Evolutionary conservation across 2,797 vertebrate species (phyloP).

Genomic region (Alosa sapidissima): DNA sequence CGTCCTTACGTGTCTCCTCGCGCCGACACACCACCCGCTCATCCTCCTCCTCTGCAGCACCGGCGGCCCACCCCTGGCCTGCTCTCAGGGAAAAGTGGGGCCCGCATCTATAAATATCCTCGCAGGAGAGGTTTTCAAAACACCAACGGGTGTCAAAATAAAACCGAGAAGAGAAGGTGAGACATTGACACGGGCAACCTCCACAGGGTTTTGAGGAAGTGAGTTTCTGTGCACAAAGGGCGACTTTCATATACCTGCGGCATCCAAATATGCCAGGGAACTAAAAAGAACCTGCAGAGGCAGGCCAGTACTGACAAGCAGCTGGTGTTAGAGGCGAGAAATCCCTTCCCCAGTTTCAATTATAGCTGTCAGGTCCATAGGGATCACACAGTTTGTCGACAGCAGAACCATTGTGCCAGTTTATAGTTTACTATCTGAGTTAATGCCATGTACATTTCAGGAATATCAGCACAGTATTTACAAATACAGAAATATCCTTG

Average conservation of each 20-base stretch:
- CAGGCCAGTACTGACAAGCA: background rate
- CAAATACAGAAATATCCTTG: background rate
- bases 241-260: background rate
- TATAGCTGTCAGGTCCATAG: background rate
- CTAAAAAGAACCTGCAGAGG: background rate
- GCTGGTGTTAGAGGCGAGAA: background rate
- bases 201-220: constrained; percentile 2
- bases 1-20: constrained; percentile 56
- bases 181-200: background rate
- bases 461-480: background rate
- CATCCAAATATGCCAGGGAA: background rate
- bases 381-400: background rate
- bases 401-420: background rate
- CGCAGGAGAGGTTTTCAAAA: constrained; percentile 42
- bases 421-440: background rate
- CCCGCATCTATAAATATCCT: constrained; percentile 69
- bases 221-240: constrained; percentile 4
- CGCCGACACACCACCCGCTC: constrained; percentile 58
- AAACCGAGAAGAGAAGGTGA: constrained; percentile 25
- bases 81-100: constrained; percentile 63
- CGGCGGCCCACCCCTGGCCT: constrained; percentile 58
- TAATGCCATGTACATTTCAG: background rate
- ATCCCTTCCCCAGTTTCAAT: background rate
- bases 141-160: constrained; percentile 46
- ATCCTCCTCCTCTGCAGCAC: constrained; percentile 26